A percentile compares a stretch with the other conserved stretches of the same genome.
phyloP scores from a whole-genome alignment of 2,888 invertebrate species.

The Dasypolia templi region DNA sequence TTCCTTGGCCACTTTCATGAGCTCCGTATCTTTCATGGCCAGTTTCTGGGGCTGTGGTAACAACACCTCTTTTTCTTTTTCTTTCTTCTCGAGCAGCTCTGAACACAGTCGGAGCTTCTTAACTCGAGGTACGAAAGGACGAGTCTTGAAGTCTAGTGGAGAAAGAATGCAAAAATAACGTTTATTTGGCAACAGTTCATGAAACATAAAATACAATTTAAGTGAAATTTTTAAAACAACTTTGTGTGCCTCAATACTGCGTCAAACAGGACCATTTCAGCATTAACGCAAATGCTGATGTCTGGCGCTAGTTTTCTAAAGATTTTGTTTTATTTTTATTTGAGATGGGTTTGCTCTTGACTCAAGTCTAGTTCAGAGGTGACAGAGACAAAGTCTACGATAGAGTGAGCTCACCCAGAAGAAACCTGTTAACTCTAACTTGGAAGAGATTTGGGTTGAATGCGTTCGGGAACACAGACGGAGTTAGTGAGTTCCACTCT shows the following conservation, averaged over 20 bases:
- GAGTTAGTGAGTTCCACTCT: too few relatives aligned
- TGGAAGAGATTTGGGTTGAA: too few relatives aligned
- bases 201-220: not conserved
- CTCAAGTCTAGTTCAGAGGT: too few relatives aligned
- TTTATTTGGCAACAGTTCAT: not conserved
- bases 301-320: not conserved
- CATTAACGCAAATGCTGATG: not conserved
- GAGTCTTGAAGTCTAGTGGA: constrained; percentile 80
- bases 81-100: constrained; percentile 55
- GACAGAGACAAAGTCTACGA: too few relatives aligned
- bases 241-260: too few relatives aligned
- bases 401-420: too few relatives aligned
- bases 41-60: constrained; percentile 72
- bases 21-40: constrained; percentile 86
- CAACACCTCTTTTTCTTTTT: constrained; percentile 40
- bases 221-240: not conserved
- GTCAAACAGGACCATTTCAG: not conserved
- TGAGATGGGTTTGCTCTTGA: too few relatives aligned
- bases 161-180: not conserved
- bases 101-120: constrained; percentile 76
- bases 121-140: constrained; percentile 80
- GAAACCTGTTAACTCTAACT: too few relatives aligned
- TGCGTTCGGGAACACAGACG: too few relatives aligned
- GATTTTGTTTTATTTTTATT: too few relatives aligned
- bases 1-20: constrained; percentile 84